Conservation (phyloP, 2,113 vertebrate genomes). For the Microcebus ravelobensis region DNA sequence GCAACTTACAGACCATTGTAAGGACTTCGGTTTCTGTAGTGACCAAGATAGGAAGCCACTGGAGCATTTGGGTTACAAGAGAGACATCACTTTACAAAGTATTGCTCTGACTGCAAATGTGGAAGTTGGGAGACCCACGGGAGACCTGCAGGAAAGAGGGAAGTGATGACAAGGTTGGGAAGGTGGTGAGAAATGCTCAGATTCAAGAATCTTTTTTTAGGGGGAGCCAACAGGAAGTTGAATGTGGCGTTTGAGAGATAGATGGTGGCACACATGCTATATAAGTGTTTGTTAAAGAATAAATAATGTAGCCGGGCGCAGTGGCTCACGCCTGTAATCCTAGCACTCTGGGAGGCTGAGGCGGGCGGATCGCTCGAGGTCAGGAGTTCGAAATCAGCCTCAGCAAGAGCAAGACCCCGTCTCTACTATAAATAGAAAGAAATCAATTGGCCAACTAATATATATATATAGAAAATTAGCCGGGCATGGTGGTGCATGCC, state of each 20-base stretch:
- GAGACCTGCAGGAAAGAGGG: neutral
- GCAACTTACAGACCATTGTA: neutral
- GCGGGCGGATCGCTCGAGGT: no score
- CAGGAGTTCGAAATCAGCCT: no score
- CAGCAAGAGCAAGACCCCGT: no score
- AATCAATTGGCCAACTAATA: no score
- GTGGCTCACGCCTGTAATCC: no score
- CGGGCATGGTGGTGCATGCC: no score
- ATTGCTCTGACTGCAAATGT: neutral
- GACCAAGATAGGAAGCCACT: neutral
- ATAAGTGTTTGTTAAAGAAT: neutral
- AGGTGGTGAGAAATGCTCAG: neutral
- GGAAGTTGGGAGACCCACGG: neutral
- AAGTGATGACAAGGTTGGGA: neutral
- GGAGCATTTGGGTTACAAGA: neutral
- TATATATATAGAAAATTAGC: no score
- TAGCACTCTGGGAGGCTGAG: no score
- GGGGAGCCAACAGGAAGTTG: neutral
- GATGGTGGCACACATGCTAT: neutral
- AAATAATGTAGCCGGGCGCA: no score
- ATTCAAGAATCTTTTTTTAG: neutral
- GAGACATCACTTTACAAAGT: neutral
- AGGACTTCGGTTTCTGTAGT: neutral
- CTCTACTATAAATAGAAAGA: no score
- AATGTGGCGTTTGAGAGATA: neutral